Base-by-base conservation (phyloP, 1,140 invertebrate genomes). In the Thaumatotibia leucotreta region DNA sequence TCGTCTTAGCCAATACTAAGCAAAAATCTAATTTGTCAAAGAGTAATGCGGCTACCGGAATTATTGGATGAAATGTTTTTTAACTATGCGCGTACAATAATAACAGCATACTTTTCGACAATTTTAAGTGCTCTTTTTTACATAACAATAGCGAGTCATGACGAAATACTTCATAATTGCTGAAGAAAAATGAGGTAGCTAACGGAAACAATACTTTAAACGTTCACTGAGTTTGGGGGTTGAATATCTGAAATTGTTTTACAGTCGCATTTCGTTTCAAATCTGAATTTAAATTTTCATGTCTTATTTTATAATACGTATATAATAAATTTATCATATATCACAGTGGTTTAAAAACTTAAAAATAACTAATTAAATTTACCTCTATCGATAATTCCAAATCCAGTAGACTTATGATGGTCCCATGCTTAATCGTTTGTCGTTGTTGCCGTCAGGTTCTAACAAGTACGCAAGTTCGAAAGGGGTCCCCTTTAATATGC, bases 21-120 rank as follows among this genome's bases (percentile, higher is more conserved):
- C 82, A 86, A 88, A 88, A 90, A 90, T 89, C 85, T 89, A 90
- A 90, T 90, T 90, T 90, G 79, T 90, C 88, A 90, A 89, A 78
- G 84, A 78, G 77, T 62, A 23, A 77, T 80, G 84, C 75, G 77
- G 80, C 78, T 71, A 84, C 77, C 85, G 64, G 70, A 79, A 79
- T 75, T 65, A 70, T 72, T 72, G 64, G 54, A 64, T 61, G 6
- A 64, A 64, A 62, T 35, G 22, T 35, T 62, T 62, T 17, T 62
- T 62, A 35, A 10, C n/a, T 20, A 62, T 62, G 61, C 61, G 5
- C n/a, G n/a, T 32, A 17, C 5, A 61, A 17, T 54, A 54, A 11
- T 29, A 17, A 17, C 10, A 52, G 50, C 4, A 24, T 11, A 52
- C 4, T 52, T 52, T 52, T 24, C 9, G 27, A 27, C 4, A 58